A percentile compares a stretch with the other conserved stretches of the same genome.
Evolutionary conservation across 2,888 invertebrate species (phyloP).

Genomic region (Dendrolimus pini): DNA sequence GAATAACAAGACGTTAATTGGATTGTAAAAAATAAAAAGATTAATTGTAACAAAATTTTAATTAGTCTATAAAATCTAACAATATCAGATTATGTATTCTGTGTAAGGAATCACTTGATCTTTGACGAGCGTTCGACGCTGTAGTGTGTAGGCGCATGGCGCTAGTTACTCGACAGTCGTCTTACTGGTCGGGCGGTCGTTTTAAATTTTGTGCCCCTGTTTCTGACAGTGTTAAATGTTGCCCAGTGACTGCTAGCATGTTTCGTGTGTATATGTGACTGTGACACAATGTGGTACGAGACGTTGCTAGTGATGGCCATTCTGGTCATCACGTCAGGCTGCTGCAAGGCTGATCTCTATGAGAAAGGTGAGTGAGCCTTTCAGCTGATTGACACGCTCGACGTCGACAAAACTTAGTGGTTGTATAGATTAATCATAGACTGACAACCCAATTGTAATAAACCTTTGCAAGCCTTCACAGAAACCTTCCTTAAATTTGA

Average conservation of each 20-base stretch:
- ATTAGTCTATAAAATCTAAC: too few species aligned
- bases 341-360: conserved; percentile 42
- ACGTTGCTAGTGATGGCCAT: conserved; percentile 29
- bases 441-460: not conserved
- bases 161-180: not conserved
- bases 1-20: too few species aligned
- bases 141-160: not conserved
- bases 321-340: conserved; percentile 25
- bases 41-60: too few species aligned
- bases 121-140: conserved; percentile 1
- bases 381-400: not conserved
- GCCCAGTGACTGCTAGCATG: conserved; percentile 44
- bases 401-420: not conserved
- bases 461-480: not conserved
- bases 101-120: not conserved
- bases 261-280: conserved; percentile 39
- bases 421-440: not conserved
- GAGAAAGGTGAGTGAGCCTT: conserved; percentile 50
- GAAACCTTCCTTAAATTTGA: not conserved
- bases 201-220: not conserved
- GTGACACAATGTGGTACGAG: conserved; percentile 51
- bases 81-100: not conserved
- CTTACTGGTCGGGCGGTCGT: not conserved
- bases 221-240: conserved; percentile 15
- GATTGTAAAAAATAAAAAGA: too few species aligned